A percentile compares a stretch with the other conserved stretches of the same genome.
phyloP scores from a whole-genome alignment of 2,797 vertebrate genomes.

The Petrocephalus sullivani region DNA sequence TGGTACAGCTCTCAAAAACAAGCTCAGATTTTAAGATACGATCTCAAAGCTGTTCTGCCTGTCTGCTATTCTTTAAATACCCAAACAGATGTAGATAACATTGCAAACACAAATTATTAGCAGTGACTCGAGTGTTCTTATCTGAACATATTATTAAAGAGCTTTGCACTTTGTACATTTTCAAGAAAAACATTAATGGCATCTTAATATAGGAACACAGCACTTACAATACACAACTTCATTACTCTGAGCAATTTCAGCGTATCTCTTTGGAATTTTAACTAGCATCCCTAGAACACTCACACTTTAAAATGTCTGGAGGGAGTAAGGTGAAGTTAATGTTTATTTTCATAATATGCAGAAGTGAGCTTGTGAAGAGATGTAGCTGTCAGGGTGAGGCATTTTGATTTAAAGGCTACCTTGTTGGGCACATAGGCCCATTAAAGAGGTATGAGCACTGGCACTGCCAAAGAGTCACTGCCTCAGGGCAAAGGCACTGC shows the following conservation, averaged over 20 bases:
- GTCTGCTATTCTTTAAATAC: not conserved
- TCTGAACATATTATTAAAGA: not conserved
- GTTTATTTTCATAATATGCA: not conserved
- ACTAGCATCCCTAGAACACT: not conserved
- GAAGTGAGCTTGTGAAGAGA: not conserved
- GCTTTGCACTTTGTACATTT: not conserved
- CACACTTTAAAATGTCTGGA: not conserved
- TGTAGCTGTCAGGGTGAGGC: not conserved
- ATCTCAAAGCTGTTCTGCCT: not conserved
- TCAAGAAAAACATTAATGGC: not conserved
- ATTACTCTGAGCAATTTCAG: not conserved
- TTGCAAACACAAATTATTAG: not conserved
- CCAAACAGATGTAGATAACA: not conserved
- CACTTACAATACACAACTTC: not conserved
- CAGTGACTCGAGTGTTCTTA: not conserved
- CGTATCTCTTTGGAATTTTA: not conserved
- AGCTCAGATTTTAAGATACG: not conserved
- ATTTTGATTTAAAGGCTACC: not conserved
- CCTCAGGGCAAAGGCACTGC: not conserved
- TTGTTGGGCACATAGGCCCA: not conserved
- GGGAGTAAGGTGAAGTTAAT: not conserved
- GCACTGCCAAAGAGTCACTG: not conserved
- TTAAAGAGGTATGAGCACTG: not conserved
- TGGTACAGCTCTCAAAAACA: not conserved
- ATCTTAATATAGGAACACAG: not conserved